Evolutionary conservation across 2,113 vertebrate genomes (phyloP), one percentile per base, ranked within the genome.

Genomic region (Rhinichthys klamathensis): DNA sequence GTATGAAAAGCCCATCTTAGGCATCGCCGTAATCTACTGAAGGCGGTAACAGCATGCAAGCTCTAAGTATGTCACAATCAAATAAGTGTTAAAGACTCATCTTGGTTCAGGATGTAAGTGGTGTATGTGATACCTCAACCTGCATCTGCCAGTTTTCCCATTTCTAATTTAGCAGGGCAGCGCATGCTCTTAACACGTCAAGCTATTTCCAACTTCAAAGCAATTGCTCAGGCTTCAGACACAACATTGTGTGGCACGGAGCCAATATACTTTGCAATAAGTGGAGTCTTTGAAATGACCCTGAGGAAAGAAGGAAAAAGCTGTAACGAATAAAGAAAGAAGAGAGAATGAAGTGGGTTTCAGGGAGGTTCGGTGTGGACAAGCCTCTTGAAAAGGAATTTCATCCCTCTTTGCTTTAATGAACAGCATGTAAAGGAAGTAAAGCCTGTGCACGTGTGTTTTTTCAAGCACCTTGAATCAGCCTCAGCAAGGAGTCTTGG

Each of bases 201-300:
- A 70, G 67, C 81, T 72, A 41, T 88, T 90, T 85, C 73, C 54
- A 75, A 82, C 79, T 87, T 87, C 89, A 88, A 80, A 91, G 78
- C 86, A 81, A 85, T 78, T 35, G 49, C 83, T 44, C 1, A 25
- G 85, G 46, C 70, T 78, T 79, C 46, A 60, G 61, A 84, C 60
- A 75, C 81, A 67, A 75, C 84, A 79, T n/a, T 44, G 56, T 60
- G 76, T 84, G 38, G 80, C 79, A 82, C n/a, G 11, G 65, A 63
- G 46, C 80, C 74, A 81, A 73, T 73, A 86, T 86, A 72, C 67
- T 77, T 81, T 78, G 58, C 79, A 75, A 72, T 85, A 82, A 90
- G 83, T 80, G 56, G 79, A 83, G 79, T 72, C 85, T 90, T 86
- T 84, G 74, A 86, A 85, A 85, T 56, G 73, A 70, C 79, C 84